Conservation (phyloP, 2,113 vertebrate genomes). For the Tor tambroides region DNA sequence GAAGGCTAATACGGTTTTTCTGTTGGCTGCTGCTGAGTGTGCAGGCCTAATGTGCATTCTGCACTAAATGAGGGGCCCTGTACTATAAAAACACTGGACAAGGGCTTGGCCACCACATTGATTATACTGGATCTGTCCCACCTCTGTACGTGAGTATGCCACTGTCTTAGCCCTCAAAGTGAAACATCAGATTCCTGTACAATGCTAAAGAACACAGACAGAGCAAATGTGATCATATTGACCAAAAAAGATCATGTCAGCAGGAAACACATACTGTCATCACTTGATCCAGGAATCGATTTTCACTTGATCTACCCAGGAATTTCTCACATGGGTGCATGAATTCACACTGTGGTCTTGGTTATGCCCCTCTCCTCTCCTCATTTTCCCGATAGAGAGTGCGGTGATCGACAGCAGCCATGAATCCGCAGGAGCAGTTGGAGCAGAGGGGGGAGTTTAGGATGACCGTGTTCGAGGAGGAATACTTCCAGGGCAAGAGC, state of each 20-base stretch:
- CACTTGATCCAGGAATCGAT: not conserved
- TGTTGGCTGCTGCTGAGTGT: slow-evolving; percentile 78
- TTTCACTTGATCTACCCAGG: not conserved
- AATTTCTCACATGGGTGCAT: not conserved
- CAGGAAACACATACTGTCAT: not conserved
- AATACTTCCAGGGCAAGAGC: slow-evolving; percentile 95
- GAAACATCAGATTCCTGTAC: not conserved
- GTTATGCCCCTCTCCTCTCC: slow-evolving; percentile 38
- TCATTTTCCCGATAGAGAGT: slow-evolving; percentile 44
- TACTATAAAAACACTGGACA: slow-evolving; percentile 76
- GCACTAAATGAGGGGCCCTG: slow-evolving; percentile 59
- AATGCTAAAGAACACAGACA: not conserved
- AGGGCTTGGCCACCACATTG: slow-evolving; percentile 68
- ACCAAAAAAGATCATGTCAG: not conserved
- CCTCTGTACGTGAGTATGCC: slow-evolving; percentile 79
- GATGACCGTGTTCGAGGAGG: slow-evolving; percentile 95
- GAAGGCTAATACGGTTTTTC: slow-evolving; percentile 75
- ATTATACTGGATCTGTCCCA: slow-evolving; percentile 78
- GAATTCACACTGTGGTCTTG: not conserved
- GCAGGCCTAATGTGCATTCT: slow-evolving; percentile 72
- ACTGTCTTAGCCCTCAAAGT: slow-evolving; percentile 46
- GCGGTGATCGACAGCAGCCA: slow-evolving; percentile 69
- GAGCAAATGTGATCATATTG: not conserved
- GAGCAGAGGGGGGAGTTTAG: slow-evolving; percentile 88
- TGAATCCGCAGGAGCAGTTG: slow-evolving; percentile 89